These are phyloP conservation scores for Trissonchulus sp. DNA, from an alignment of 2,888 invertebrate genomes.

Conservation along the genomic window DNA sequence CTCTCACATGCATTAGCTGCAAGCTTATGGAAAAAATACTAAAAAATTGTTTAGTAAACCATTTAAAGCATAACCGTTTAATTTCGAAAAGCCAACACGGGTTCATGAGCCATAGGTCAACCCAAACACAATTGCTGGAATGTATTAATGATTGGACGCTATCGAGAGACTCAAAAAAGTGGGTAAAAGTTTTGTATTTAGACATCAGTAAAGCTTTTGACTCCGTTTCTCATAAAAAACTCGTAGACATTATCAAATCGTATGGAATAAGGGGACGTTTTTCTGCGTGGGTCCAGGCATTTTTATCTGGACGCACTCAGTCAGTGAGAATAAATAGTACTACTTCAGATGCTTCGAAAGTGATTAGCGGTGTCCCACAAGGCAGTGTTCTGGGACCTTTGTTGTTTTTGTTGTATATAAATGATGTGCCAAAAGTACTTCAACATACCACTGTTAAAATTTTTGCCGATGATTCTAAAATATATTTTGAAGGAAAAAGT, in stretches of 20 bases:
- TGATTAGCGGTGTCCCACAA: constrained; percentile 26
- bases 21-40: constrained; percentile 14
- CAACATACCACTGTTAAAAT: background rate
- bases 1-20: constrained; percentile 4
- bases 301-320: background rate
- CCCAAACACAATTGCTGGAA: background rate
- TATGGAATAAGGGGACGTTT: background rate
- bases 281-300: background rate
- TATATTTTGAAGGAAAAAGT: background rate
- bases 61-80: background rate
- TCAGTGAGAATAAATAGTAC: background rate
- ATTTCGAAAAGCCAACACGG: constrained; percentile 10
- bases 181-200: background rate
- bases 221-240: constrained; percentile 3
- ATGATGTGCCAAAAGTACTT: constrained; percentile 9
- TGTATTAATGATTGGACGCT: constrained; percentile 11
- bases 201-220: too few relatives aligned
- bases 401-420: constrained; percentile 14
- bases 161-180: background rate
- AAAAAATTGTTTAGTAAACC: background rate
- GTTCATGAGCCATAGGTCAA: background rate
- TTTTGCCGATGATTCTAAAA: constrained; percentile 25
- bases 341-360: background rate
- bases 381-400: constrained; percentile 17
- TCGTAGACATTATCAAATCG: background rate